phyloP scores from a whole-genome alignment of 2,113 vertebrate genomes.

The Lepisosteus oculatus region DNA sequence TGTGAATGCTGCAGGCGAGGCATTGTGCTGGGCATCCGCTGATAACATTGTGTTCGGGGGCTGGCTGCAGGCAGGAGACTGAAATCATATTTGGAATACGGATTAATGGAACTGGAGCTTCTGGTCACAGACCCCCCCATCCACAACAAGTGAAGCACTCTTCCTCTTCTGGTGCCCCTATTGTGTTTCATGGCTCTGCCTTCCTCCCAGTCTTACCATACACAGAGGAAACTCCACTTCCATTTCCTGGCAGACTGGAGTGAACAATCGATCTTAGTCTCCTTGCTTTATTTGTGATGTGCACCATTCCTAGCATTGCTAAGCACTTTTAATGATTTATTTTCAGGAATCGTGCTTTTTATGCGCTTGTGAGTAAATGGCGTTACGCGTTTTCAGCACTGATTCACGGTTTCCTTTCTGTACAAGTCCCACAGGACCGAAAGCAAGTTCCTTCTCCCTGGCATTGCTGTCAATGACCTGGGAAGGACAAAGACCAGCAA shows the following conservation, averaged over 20 bases:
- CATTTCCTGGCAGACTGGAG: constrained; percentile 52
- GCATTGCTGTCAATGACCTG: too few species aligned
- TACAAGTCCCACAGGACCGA: too few species aligned
- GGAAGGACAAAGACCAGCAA: too few species aligned
- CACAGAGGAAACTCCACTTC: constrained; percentile 55
- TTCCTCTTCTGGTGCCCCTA: constrained; percentile 29
- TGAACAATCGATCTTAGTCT: constrained; percentile 51
- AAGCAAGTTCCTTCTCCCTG: too few species aligned
- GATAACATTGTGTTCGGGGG: constrained; percentile 66
- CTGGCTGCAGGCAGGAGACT: constrained; percentile 29
- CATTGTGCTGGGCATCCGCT: constrained; percentile 30
- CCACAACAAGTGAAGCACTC: neutral
- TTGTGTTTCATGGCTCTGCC: constrained; percentile 43
- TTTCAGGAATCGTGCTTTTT: too few species aligned
- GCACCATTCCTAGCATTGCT: neutral
- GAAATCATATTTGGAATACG: constrained; percentile 31
- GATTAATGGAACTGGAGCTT: constrained; percentile 19
- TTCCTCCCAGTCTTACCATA: constrained; percentile 31
- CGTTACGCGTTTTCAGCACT: too few species aligned
- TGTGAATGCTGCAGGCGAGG: constrained; percentile 12
- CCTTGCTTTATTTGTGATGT: constrained; percentile 33
- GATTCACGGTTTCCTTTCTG: too few species aligned
- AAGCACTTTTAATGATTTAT: neutral
- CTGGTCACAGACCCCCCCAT: constrained; percentile 23
- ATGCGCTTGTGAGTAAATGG: neutral